A percentile compares a stretch with the other conserved stretches of the same genome.
Evolutionary conservation across 2,797 vertebrate genomes (phyloP).

Genomic region (Sternarchorhynchus goeldii): DNA sequence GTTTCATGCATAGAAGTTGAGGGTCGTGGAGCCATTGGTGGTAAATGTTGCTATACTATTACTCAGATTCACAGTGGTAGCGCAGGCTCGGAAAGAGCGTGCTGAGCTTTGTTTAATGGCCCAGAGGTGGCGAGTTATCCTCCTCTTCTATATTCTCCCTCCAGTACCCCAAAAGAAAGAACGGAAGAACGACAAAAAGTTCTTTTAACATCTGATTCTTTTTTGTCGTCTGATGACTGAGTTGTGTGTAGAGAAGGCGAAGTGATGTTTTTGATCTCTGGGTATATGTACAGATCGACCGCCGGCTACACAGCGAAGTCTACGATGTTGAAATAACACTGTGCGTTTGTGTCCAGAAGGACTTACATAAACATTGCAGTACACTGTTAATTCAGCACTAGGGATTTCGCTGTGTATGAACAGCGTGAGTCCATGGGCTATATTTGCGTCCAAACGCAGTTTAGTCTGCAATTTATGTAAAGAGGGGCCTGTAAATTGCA

Average conservation of each 20-base stretch:
- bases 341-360: too few species aligned
- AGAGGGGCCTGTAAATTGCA: neutral
- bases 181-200: neutral
- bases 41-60: slow-evolving; percentile 35
- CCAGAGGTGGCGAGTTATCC: too few species aligned
- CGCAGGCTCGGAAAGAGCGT: slow-evolving; percentile 17
- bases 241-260: neutral
- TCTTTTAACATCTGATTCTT: neutral
- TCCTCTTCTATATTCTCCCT: neutral
- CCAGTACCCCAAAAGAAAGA: neutral
- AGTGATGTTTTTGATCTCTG: neutral
- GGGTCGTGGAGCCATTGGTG: neutral
- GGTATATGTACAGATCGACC: neutral
- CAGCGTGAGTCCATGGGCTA: neutral
- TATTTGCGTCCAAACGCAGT: slow-evolving; percentile 1
- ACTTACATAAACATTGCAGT: neutral
- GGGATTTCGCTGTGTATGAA: neutral
- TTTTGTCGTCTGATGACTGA: neutral
- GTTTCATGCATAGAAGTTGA: neutral
- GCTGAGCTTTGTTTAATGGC: too few species aligned
- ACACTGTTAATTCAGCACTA: slow-evolving; percentile 6
- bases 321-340: too few species aligned
- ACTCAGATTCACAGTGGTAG: slow-evolving; percentile 37
- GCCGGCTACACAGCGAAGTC: too few species aligned
- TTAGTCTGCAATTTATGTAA: neutral